Conservation (phyloP, 2,797 vertebrate genomes). For the Myripristis murdjan region DNA sequence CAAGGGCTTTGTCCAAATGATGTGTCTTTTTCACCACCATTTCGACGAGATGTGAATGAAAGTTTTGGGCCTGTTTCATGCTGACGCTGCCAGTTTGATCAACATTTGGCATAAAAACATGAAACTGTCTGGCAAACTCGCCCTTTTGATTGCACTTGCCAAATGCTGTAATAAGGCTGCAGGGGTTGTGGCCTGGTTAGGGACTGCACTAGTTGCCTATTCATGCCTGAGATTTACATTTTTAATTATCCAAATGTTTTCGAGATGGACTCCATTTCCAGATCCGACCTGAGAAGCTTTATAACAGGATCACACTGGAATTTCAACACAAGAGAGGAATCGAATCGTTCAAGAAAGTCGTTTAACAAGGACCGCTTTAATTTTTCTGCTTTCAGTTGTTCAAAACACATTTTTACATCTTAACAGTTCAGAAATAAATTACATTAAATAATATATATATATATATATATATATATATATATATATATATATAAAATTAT, state of each 20-base stretch:
- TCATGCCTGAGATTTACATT: not conserved
- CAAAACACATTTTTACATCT: no score
- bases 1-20: no score
- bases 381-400: not conserved
- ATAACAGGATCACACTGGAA: fast-evolving
- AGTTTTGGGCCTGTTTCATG: not conserved
- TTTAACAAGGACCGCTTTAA: not conserved
- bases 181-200: constrained; percentile 42
- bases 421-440: no score
- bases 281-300: no score
- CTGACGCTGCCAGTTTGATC: not conserved
- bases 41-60: no score
- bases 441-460: no score
- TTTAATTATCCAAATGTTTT: not conserved
- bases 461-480: no score
- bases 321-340: not conserved
- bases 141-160: not conserved
- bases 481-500: no score
- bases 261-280: not conserved
- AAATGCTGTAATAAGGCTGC: constrained; percentile 35
- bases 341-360: not conserved
- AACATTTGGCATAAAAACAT: constrained; percentile 8
- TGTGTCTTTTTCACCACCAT: no score
- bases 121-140: not conserved
- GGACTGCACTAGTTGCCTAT: not conserved